Evolutionary conservation across 1,140 invertebrate species (phyloP).

Genomic region (Frieseomelitta varia): DNA sequence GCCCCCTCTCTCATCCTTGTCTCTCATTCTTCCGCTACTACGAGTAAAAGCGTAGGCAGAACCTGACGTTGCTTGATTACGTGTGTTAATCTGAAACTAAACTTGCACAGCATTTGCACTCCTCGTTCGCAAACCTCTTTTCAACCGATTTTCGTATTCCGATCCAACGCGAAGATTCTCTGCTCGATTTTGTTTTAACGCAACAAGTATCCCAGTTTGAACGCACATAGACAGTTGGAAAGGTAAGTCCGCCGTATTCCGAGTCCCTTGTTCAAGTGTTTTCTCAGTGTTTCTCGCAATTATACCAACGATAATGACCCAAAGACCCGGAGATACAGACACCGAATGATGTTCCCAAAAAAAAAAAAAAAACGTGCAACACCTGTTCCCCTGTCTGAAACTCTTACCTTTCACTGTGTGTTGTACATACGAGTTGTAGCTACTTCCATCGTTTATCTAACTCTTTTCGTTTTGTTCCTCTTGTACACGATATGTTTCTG

Average conservation of each 20-base stretch:
- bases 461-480: slow-evolving; percentile 14
- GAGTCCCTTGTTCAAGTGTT: slow-evolving; percentile 64
- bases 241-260: slow-evolving; percentile 75
- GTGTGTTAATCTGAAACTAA: slow-evolving; percentile 26
- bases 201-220: background rate
- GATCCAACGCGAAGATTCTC: background rate
- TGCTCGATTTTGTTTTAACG: slow-evolving; percentile 5
- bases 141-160: slow-evolving; percentile 3
- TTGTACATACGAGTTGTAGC: slow-evolving; percentile 3
- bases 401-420: background rate
- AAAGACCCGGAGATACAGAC: background rate
- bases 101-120: slow-evolving; percentile 52
- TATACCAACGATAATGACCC: background rate
- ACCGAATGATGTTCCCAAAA: background rate
- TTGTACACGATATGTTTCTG: slow-evolving; percentile 3
- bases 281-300: slow-evolving; percentile 33
- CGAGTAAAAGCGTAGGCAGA: slow-evolving; percentile 18
- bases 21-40: background rate
- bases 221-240: background rate
- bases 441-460: slow-evolving; percentile 11
- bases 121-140: slow-evolving; percentile 22
- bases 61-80: slow-evolving; percentile 43
- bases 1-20: background rate
- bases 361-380: background rate
- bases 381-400: background rate